phyloP scores from a whole-genome alignment of 2,113 vertebrate genomes.

The Xiphophorus maculatus region DNA sequence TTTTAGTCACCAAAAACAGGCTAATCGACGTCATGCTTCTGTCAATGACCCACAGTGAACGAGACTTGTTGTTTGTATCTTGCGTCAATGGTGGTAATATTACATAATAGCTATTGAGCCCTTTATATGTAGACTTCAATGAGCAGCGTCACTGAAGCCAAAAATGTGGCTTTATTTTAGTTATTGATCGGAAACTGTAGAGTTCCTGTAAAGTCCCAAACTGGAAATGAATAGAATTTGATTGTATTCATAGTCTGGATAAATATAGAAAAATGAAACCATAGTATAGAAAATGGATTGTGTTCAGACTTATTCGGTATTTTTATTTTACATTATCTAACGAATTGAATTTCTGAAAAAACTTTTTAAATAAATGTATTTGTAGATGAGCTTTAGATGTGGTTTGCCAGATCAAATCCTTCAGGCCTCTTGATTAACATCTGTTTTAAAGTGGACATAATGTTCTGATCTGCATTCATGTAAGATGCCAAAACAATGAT shows the following conservation, averaged over 20 bases:
- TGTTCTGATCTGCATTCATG: too few relatives aligned
- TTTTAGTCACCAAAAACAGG: constrained; percentile 28
- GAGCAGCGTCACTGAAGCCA: background rate
- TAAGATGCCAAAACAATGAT: too few relatives aligned
- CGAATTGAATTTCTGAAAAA: background rate
- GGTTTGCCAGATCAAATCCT: background rate
- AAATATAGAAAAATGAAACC: too few relatives aligned
- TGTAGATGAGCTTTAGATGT: background rate
- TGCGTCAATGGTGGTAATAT: constrained; percentile 4
- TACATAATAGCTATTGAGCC: background rate
- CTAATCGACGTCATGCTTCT: constrained; percentile 27
- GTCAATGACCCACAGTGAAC: constrained; percentile 2
- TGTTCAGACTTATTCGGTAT: too few relatives aligned
- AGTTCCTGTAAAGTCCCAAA: background rate
- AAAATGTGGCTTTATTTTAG: background rate
- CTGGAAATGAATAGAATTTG: too few relatives aligned
- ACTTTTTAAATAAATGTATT: background rate
- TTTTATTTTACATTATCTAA: too few relatives aligned
- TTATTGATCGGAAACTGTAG: too few relatives aligned
- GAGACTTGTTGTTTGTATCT: constrained; percentile 19
- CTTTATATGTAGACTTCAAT: constrained; percentile 9
- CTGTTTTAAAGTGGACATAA: too few relatives aligned
- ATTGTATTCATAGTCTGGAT: too few relatives aligned
- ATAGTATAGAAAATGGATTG: too few relatives aligned
- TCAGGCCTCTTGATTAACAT: too few relatives aligned